Percentiles rank a stretch among this genome's conserved stretches.
Conservation (phyloP, 2,797 vertebrate genomes). For the Arctocebus calabarensis region DNA sequence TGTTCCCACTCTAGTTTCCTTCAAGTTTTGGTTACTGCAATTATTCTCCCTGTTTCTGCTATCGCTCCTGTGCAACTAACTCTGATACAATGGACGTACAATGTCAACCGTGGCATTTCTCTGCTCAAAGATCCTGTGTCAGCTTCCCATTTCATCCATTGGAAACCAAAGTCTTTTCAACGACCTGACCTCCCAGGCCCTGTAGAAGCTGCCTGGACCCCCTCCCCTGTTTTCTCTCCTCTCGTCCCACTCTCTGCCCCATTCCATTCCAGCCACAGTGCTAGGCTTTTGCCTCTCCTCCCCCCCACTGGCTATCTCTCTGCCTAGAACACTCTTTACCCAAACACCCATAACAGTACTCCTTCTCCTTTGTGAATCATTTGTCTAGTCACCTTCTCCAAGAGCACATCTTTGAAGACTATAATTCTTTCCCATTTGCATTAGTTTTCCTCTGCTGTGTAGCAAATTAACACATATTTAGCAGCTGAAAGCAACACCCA, state of each 20-base stretch:
- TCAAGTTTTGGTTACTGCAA: no score
- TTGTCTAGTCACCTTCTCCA: not conserved
- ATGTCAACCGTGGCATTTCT: not conserved
- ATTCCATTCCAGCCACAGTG: accelerated
- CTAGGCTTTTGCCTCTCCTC: no score
- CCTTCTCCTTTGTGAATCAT: not conserved
- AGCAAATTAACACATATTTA: not conserved
- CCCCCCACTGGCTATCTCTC: not conserved
- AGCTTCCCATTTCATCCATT: not conserved
- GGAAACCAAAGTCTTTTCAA: not conserved
- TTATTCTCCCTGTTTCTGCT: no score
- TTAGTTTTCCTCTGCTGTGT: not conserved
- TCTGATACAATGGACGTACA: not conserved
- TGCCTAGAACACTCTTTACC: not conserved
- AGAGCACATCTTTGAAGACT: not conserved
- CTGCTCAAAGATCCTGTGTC: not conserved
- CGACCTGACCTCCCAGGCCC: accelerated
- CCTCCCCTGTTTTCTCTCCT: accelerated
- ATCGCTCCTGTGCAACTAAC: not conserved
- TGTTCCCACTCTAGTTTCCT: accelerated
- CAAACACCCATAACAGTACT: not conserved
- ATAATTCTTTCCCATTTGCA: not conserved
- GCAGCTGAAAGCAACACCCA: not conserved
- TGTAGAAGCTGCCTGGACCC: accelerated
- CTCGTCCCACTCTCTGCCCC: not conserved